These are phyloP conservation scores for Oscheius sp. DNA, from an alignment of 2,888 invertebrate species.

Conservation along the genomic window DNA sequence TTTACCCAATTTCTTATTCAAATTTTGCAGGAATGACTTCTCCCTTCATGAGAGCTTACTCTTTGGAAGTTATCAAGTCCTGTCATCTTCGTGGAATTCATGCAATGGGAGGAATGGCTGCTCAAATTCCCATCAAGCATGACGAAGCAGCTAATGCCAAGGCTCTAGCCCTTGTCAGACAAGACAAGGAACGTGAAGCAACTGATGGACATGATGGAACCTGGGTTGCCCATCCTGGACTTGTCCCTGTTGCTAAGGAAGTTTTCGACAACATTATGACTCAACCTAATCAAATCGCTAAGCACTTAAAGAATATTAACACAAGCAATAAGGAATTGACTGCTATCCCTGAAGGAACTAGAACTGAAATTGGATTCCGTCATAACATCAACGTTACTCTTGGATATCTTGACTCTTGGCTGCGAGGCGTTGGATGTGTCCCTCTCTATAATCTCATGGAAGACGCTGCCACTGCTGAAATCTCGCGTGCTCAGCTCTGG, in stretches of 20 bases:
- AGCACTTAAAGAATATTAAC: conserved; percentile 30
- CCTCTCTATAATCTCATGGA: conserved; percentile 78
- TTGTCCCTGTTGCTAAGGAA: conserved; percentile 73
- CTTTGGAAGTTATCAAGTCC: conserved; percentile 73
- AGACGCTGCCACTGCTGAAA: conserved; percentile 82
- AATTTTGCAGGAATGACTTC: conserved; percentile 76
- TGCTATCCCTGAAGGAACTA: conserved; percentile 77
- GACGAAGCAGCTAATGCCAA: conserved; percentile 58
- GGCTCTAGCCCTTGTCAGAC: conserved; percentile 65
- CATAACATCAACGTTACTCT: conserved; percentile 79
- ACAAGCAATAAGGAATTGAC: conserved; percentile 54
- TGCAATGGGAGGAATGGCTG: conserved; percentile 74
- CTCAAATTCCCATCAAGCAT: conserved; percentile 74
- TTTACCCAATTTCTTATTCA: neutral
- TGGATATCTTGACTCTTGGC: conserved; percentile 79
- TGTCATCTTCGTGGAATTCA: conserved; percentile 73
- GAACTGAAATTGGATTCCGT: conserved; percentile 77
- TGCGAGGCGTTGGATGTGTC: conserved; percentile 79
- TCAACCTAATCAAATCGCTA: conserved; percentile 62
- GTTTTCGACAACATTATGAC: conserved; percentile 58
- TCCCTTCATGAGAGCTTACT: conserved; percentile 77
- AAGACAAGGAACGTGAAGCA: conserved; percentile 70
- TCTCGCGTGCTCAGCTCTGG: conserved; percentile 80
- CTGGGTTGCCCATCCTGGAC: conserved; percentile 78
- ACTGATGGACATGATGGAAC: conserved; percentile 78